A percentile compares a stretch with the other conserved stretches of the same genome.
phyloP scores from a whole-genome alignment of 2,888 invertebrate genomes.

The Cheilosia scutellata region DNA sequence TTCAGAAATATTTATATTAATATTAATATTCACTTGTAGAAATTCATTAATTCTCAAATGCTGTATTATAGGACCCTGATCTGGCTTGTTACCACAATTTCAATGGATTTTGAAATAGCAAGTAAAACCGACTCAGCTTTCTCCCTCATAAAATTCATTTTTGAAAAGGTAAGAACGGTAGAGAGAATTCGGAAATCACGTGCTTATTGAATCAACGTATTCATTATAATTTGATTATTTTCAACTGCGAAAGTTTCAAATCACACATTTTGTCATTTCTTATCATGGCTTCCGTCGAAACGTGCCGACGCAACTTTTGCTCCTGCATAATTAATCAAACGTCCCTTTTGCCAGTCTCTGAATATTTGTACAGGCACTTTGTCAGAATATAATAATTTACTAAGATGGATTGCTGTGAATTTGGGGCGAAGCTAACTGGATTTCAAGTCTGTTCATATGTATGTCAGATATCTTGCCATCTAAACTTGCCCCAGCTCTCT shows the following conservation, averaged over 20 bases:
- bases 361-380: constrained; percentile 16
- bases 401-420: constrained; percentile 48
- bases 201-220: constrained; percentile 9
- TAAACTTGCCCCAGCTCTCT: too few species aligned
- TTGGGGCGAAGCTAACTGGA: constrained; percentile 4
- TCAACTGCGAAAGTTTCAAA: constrained; percentile 5
- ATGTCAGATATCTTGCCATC: not conserved
- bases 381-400: constrained; percentile 24
- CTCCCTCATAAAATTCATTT: too few species aligned
- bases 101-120: too few species aligned
- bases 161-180: too few species aligned
- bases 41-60: too few species aligned
- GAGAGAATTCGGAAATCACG: constrained; percentile 28
- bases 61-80: too few species aligned
- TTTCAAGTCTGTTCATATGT: constrained; percentile 28
- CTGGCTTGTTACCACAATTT: too few species aligned
- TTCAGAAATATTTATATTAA: too few species aligned
- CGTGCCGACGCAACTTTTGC: constrained; percentile 24
- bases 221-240: not conserved
- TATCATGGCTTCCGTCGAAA: constrained; percentile 3
- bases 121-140: too few species aligned
- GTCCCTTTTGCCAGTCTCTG: not conserved
- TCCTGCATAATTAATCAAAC: constrained; percentile 46
- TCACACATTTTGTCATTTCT: constrained; percentile 1
- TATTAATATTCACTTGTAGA: too few species aligned